Percentiles rank a stretch among this genome's conserved stretches.
Conservation (phyloP, 2,113 vertebrate species). For the Paradoxurus hermaphroditus region DNA sequence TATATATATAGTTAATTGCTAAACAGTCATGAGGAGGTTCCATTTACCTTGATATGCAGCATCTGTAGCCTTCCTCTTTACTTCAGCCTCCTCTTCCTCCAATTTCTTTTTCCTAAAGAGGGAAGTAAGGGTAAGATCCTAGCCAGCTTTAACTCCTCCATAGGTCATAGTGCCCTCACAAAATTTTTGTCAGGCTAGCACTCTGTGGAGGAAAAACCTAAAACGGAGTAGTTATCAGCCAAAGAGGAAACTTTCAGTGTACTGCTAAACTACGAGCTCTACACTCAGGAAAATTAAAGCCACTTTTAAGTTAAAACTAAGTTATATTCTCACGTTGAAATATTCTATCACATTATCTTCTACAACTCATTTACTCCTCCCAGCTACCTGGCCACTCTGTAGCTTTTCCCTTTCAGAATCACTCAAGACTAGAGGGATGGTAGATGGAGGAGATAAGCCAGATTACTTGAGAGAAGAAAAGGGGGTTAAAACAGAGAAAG, state of each 20-base stretch:
- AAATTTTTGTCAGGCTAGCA: not conserved
- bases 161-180: not conserved
- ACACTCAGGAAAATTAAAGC: not conserved
- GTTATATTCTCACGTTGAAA: not conserved
- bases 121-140: not conserved
- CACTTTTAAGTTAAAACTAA: conserved; percentile 44
- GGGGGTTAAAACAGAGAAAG: not conserved
- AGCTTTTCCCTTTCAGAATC: conserved; percentile 21
- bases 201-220: not conserved
- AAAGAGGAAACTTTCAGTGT: not conserved
- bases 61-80: conserved; percentile 96
- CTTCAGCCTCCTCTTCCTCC: conserved; percentile 97
- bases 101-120: conserved; percentile 93
- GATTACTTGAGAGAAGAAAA: not conserved
- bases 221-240: not conserved
- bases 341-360: not conserved
- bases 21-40: not conserved
- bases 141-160: not conserved
- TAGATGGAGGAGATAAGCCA: not conserved
- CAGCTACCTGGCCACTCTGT: not conserved
- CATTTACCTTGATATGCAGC: conserved; percentile 93
- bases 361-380: not conserved
- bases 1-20: not conserved
- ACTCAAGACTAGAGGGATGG: conserved; percentile 29
- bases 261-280: conserved; percentile 9